A percentile compares a stretch with the other conserved stretches of the same genome.
These are phyloP conservation scores for Hyles vespertilio DNA, from an alignment of 1,140 invertebrate genomes.

Conservation along the genomic window DNA sequence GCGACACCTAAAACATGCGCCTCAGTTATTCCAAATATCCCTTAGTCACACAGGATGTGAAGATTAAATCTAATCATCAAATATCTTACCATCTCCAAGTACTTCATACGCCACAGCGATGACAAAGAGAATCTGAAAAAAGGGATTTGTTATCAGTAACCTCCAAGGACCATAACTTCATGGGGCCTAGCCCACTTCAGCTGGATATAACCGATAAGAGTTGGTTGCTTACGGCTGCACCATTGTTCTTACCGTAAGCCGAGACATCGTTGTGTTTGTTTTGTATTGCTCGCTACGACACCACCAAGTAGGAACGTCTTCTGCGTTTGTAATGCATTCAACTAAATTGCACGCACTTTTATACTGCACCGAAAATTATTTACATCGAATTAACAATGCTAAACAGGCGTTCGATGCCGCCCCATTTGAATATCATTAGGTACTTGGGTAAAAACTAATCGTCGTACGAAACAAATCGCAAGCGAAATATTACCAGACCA, in stretches of 20 bases:
- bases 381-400: slow-evolving; percentile 67
- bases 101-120: slow-evolving; percentile 61
- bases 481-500: slow-evolving; percentile 16
- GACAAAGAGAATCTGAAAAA: slow-evolving; percentile 65
- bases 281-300: slow-evolving; percentile 34
- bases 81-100: slow-evolving; percentile 51
- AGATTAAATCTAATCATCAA: not conserved
- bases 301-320: slow-evolving; percentile 37
- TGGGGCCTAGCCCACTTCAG: not conserved
- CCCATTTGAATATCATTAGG: slow-evolving; percentile 69
- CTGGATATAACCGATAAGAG: not conserved
- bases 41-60: no score
- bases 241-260: slow-evolving; percentile 52
- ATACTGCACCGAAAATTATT: slow-evolving; percentile 65
- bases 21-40: not conserved
- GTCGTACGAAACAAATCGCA: slow-evolving; percentile 1
- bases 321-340: slow-evolving; percentile 43
- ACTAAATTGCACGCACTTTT: slow-evolving; percentile 55
- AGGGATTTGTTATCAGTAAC: slow-evolving; percentile 1
- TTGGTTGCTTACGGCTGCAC: not conserved
- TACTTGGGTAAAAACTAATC: slow-evolving; percentile 46
- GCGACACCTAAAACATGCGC: slow-evolving; percentile 27
- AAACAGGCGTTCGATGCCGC: slow-evolving; percentile 47
- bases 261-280: slow-evolving; percentile 46
- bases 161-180: no score